Conservation (phyloP, 1,140 invertebrate genomes). For the Leucophenga varia region DNA sequence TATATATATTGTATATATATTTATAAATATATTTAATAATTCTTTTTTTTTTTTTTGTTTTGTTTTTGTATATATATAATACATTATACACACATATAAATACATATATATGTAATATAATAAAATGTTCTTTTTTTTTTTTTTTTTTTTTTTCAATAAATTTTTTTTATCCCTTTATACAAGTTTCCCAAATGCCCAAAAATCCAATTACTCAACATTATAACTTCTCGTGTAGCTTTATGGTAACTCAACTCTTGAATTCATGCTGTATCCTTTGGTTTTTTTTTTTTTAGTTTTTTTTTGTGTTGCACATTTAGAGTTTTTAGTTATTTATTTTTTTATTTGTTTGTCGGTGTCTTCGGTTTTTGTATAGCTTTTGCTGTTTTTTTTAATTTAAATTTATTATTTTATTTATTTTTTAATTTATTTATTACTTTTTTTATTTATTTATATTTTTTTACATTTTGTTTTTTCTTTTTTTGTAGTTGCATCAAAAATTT, state of each 20-base stretch:
- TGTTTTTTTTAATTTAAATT: slow-evolving; percentile 16
- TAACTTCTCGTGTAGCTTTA: too few relatives aligned
- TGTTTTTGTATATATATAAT: neutral
- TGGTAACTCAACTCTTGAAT: too few relatives aligned
- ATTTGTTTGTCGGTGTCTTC: neutral
- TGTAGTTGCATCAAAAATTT: slow-evolving; percentile 37
- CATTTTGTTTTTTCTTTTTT: slow-evolving; percentile 15
- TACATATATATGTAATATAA: slow-evolving; percentile 45
- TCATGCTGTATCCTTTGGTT: too few relatives aligned
- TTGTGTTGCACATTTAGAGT: too few relatives aligned
- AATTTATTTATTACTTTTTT: slow-evolving; percentile 15
- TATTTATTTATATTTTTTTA: slow-evolving; percentile 10
- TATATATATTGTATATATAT: slow-evolving; percentile 10
- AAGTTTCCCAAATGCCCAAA: too few relatives aligned
- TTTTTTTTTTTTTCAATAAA: slow-evolving; percentile 26
- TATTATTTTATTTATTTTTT: slow-evolving; percentile 7
- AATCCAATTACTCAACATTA: too few relatives aligned
- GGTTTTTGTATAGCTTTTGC: neutral
- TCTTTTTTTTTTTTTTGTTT: neutral
- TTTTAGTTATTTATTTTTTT: slow-evolving; percentile 14
- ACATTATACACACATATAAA: slow-evolving; percentile 41
- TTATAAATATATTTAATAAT: neutral
- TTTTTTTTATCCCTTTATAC: too few relatives aligned
- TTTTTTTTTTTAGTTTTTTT: too few relatives aligned
- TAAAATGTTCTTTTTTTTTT: slow-evolving; percentile 39